Evolutionary conservation across 2,797 vertebrate species (phyloP).

Genomic region (Pipistrellus nathusii): DNA sequence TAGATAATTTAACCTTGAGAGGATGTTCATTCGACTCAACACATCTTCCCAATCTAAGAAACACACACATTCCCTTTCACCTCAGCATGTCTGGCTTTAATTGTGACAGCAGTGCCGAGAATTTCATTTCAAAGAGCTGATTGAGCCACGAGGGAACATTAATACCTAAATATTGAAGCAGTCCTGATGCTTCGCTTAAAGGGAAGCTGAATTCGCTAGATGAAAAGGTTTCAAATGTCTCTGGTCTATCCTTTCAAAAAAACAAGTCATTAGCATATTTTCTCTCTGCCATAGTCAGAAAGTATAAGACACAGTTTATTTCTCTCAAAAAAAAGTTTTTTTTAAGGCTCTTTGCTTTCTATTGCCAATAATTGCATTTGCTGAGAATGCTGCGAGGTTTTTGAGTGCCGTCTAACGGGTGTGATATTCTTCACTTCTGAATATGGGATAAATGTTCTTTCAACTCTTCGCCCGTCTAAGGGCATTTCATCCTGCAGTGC

Average conservation of each 20-base stretch:
- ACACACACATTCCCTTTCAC: conserved; percentile 86
- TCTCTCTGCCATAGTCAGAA: conserved; percentile 62
- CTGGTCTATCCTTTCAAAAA: conserved; percentile 63
- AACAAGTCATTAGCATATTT: conserved; percentile 63
- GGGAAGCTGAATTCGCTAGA: conserved; percentile 71
- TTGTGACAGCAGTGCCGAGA: conserved; percentile 84
- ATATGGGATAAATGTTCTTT: not conserved
- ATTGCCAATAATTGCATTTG: conserved; percentile 17
- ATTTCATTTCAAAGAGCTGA: conserved; percentile 86
- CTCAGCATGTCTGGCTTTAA: conserved; percentile 85
- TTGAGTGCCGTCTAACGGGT: not conserved
- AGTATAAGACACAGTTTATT: conserved; percentile 66
- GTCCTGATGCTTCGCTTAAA: conserved; percentile 77
- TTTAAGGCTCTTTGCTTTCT: conserved; percentile 20
- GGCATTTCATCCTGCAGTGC: not conserved
- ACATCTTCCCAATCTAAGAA: conserved; percentile 83
- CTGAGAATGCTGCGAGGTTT: conserved; percentile 2
- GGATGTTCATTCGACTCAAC: conserved; percentile 84
- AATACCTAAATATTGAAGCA: conserved; percentile 88
- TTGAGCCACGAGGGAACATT: conserved; percentile 81
- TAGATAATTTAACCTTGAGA: conserved; percentile 87
- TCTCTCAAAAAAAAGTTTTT: not conserved
- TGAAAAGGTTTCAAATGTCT: conserved; percentile 68
- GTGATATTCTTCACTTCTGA: conserved; percentile 42
- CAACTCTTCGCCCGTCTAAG: not conserved